Percentiles rank a stretch among this genome's conserved stretches.
Conservation (phyloP, 2,113 vertebrate genomes). For the rabbit (Oryctolagus cuniculus) region DNA sequence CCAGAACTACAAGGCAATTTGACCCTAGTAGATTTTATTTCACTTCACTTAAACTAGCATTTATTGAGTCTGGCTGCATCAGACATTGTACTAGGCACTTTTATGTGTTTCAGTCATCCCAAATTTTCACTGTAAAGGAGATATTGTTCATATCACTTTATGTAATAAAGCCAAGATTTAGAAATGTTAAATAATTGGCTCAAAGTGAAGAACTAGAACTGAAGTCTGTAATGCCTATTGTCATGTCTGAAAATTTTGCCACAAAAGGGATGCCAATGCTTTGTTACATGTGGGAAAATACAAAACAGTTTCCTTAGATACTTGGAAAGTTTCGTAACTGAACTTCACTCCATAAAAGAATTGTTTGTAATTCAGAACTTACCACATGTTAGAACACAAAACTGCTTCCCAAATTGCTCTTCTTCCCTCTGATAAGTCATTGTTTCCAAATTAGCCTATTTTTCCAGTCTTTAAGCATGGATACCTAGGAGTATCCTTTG, state of each 20-base stretch:
- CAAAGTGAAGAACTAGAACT: neutral
- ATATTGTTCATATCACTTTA: neutral
- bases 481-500: neutral
- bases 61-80: neutral
- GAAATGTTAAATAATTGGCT: neutral
- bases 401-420: neutral
- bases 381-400: neutral
- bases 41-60: conserved; percentile 33
- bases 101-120: neutral
- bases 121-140: neutral
- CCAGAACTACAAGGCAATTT: conserved; percentile 8
- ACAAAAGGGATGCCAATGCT: neutral
- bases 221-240: neutral
- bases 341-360: neutral
- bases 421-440: neutral
- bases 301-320: neutral
- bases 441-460: neutral
- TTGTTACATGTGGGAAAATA: neutral
- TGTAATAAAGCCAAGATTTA: neutral
- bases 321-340: neutral
- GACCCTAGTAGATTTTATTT: neutral
- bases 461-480: neutral
- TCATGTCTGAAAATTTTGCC: neutral
- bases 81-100: neutral
- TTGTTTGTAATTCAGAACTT: neutral